Evolutionary conservation across 2,888 invertebrate genomes (phyloP).

Genomic region (Priocnemis perturbator): DNA sequence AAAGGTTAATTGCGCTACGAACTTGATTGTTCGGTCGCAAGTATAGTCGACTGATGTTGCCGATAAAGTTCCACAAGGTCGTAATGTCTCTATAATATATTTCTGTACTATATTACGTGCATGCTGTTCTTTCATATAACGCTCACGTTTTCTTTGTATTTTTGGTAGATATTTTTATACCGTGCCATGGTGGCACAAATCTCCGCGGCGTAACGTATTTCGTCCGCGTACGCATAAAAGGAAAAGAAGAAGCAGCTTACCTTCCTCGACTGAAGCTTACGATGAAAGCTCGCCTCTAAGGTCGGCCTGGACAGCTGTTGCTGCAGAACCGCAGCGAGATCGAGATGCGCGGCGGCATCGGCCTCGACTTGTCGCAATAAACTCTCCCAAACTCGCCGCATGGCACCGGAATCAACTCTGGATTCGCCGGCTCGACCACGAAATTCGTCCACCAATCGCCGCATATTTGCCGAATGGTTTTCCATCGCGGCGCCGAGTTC

Average conservation of each 20-base stretch:
- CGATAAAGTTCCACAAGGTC: too few species aligned
- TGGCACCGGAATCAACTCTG: slow-evolving; percentile 88
- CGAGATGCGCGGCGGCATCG: slow-evolving; percentile 90
- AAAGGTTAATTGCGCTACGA: too few species aligned
- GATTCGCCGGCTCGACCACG: slow-evolving; percentile 90
- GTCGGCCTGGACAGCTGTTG: slow-evolving; percentile 86
- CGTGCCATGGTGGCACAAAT: too few species aligned
- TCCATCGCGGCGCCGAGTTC: slow-evolving; percentile 93
- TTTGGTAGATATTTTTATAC: too few species aligned
- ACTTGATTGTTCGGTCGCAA: too few species aligned
- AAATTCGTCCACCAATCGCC: slow-evolving; percentile 90
- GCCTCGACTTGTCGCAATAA: slow-evolving; percentile 93
- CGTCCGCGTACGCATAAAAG: too few species aligned
- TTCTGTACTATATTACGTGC: too few species aligned
- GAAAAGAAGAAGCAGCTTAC: slow-evolving; percentile 59
- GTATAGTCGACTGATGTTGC: too few species aligned
- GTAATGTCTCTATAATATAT: too few species aligned
- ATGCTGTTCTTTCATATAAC: too few species aligned
- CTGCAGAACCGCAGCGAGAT: slow-evolving; percentile 86
- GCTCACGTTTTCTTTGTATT: too few species aligned
- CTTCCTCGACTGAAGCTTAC: slow-evolving; percentile 93
- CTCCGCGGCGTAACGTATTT: too few species aligned
- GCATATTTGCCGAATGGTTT: slow-evolving; percentile 91
- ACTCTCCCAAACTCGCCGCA: slow-evolving; percentile 94
- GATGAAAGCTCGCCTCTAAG: slow-evolving; percentile 90